Conservation (phyloP, 2,113 vertebrate species). For the Callipepla squamata region DNA sequence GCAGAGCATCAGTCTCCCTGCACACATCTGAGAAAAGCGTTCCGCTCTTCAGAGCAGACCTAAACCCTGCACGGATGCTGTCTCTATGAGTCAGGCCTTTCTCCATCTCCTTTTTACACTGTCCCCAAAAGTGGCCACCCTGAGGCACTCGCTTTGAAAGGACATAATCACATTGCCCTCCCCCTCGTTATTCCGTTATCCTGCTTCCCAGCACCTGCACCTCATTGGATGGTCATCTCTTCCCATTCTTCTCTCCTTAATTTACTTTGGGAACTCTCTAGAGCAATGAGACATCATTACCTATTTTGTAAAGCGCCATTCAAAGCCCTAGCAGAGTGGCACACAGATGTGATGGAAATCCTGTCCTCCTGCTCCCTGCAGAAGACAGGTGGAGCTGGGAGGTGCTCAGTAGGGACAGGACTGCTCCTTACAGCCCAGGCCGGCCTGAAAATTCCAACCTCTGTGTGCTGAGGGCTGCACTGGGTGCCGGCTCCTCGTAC, state of each 20-base stretch:
- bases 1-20: rapidly evolving
- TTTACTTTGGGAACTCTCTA: constrained; percentile 66
- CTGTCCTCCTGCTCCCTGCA: constrained; percentile 2
- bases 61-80: neutral
- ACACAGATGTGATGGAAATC: constrained; percentile 15
- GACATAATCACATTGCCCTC: constrained; percentile 48
- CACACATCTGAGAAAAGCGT: neutral
- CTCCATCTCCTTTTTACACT: neutral
- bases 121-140: constrained; percentile 36
- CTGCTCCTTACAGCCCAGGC: neutral
- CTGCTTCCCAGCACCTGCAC: constrained; percentile 49
- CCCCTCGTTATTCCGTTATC: constrained; percentile 46
- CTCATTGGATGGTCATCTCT: constrained; percentile 56
- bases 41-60: neutral
- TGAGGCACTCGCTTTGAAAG: constrained; percentile 32
- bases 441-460: rapidly evolving
- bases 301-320: constrained; percentile 56
- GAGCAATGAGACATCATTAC: constrained; percentile 60
- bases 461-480: neutral
- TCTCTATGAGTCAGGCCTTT: constrained; percentile 20
- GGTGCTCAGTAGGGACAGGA: neutral
- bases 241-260: constrained; percentile 54
- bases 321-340: constrained; percentile 21
- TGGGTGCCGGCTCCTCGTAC: neutral
- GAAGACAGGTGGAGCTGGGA: neutral